Base-by-base conservation (phyloP, 92 coral and sea anemone species). In the Porites cylindrica region DNA sequence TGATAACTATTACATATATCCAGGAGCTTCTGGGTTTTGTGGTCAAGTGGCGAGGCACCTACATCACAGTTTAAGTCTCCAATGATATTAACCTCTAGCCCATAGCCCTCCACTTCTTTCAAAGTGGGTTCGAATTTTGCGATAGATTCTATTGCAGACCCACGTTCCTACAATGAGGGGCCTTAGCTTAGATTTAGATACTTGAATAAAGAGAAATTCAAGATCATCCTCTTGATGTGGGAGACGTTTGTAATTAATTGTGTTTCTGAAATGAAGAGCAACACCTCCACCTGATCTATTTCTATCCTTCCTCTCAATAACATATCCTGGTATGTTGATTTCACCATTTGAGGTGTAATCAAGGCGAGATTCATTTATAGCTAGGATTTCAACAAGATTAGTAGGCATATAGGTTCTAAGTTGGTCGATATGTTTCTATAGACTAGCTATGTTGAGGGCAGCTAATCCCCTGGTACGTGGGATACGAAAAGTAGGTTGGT, bases 131-230 rank as follows among this genome's bases (percentile, higher is more conserved):
- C 24, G 24, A 23, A 23, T 23, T 23, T 23, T 23, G 24, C 1
- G 1, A 23, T 23, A 23, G 24, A 23, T 23, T 23, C 24, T 23
- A 23, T 23, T 1, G 8, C 24, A 38, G 78, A 67, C 64, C 86
- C 77, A 82, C 71, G 86, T 81, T 43, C 85, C 85, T 5, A 81
- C 61, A 17, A 81, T 20, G 23, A 21, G 23, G 23, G 23, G 23
- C 23, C 23, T 21, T 21, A 21, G 0, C 23, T 82, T 70, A 21
- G 86, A 78, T 82, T 69, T 82, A 53, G 65, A 66, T 29, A 82
- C 86, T 56, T 82, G 86, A 54, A 82, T 82, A 51, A 43, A 52
- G 71, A 82, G 60, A 67, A 82, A 70, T 68, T 51, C 79, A 75
- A 75, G 62, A 75, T 51, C 38, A 51, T 75, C 26, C 79, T 75